Conservation (phyloP, 2,113 vertebrate species). For the Dromas ardeola region DNA sequence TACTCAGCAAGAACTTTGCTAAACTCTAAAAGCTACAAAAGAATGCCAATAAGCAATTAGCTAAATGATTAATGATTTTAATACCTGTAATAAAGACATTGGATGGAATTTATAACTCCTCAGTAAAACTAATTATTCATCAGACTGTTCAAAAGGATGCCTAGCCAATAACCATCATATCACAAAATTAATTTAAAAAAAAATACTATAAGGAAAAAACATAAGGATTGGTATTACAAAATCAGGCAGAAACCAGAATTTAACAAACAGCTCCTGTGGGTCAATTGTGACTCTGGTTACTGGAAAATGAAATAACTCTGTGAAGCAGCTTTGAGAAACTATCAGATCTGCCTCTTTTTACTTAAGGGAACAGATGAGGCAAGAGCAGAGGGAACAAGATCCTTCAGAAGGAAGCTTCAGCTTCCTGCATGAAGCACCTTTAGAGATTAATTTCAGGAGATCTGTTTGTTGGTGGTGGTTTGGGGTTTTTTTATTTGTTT, state of each 20-base stretch:
- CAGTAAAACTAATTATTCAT: slow-evolving; percentile 46
- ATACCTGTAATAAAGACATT: slow-evolving; percentile 37
- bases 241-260: background rate
- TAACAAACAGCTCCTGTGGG: background rate
- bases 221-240: background rate
- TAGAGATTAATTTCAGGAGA: background rate
- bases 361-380: background rate
- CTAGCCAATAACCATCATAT: slow-evolving; percentile 27
- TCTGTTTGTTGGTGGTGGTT: background rate
- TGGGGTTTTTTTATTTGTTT: background rate
- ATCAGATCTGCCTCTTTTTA: background rate
- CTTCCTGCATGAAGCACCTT: background rate
- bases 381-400: background rate
- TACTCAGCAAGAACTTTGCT: slow-evolving; percentile 19
- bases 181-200: background rate
- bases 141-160: slow-evolving; percentile 14
- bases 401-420: background rate
- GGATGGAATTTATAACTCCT: slow-evolving; percentile 36
- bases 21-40: slow-evolving; percentile 32
- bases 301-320: background rate
- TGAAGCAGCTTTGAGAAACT: background rate
- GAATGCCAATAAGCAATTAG: slow-evolving; percentile 61
- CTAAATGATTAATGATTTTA: slow-evolving; percentile 62
- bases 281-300: background rate
- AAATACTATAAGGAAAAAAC: background rate